Evolutionary conservation across 2,797 vertebrate species (phyloP), one percentile per base, ranked within the genome.

Genomic region (Aselliscus stoliczkanus): DNA sequence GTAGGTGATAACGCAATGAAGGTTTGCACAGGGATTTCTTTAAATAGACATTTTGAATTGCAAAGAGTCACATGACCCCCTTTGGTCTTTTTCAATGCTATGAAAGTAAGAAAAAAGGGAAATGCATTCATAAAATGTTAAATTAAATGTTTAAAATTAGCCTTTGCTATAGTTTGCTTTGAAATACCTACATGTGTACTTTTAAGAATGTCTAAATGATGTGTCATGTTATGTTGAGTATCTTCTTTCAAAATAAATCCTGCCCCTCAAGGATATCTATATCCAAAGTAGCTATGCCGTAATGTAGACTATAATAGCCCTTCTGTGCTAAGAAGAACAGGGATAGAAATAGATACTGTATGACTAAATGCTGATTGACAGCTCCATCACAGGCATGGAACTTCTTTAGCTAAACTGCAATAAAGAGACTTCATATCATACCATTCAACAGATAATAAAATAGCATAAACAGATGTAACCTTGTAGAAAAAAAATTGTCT

Each of bases 301-400:
- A 98, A 98, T 98, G 97, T 98, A 98, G 98, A 98, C 98, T 98
- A 98, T 98, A 99, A 98, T 98, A 98, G 98, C 97, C 98, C 97
- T 98, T 98, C 98, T 98, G 98, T 98, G 98, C 98, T 98, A 98
- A 97, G 97, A 98, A 97, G 97, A 98, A 97, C 96, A 95, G 96
- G 97, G 96, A 98, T 97, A 98, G 98, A 98, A 98, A 98, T 98
- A 98, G 98, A 98, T 98, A 98, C 98, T 98, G 98, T 98, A 98
- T 98, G 98, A 98, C 98, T 98, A 98, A 98, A 98, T 98, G 97
- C 98, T 98, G 98, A 98, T 98, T 98, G 98, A 98, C 98, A 98
- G 98, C 90, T 98, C 96, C 54, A 64, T 98, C 97, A 82, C 96
- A 98, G 75, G 93, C 96, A 97, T 72, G 9, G 95, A 56, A 97